Evolutionary conservation across 2,113 vertebrate genomes (phyloP).

Genomic region (Leptobrachium leishanense): DNA sequence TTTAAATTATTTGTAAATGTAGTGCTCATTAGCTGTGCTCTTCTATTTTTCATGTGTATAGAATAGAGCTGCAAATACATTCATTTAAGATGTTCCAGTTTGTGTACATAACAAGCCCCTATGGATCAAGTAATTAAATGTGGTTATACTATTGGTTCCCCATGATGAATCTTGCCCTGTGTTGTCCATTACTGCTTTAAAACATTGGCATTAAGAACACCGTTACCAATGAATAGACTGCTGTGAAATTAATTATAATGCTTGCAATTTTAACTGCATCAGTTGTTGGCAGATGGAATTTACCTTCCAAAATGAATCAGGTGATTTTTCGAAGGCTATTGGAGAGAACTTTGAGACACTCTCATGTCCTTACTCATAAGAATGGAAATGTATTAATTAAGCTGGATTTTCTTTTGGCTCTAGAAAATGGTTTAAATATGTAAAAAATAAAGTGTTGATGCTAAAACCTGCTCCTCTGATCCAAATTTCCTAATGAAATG

Average conservation of each 20-base stretch:
- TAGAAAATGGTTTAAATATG: too few relatives aligned
- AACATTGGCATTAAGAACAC: slow-evolving; percentile 26
- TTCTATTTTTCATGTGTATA: too few relatives aligned
- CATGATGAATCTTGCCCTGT: slow-evolving; percentile 11
- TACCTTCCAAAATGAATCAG: neutral
- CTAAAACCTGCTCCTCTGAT: too few relatives aligned
- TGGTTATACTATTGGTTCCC: slow-evolving; percentile 20
- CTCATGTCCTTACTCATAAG: neutral
- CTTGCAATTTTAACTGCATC: slow-evolving; percentile 28
- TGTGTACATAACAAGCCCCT: slow-evolving; percentile 30
- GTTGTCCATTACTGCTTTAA: slow-evolving; percentile 30
- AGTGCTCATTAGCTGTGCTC: too few relatives aligned
- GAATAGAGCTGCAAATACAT: neutral
- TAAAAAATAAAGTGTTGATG: too few relatives aligned
- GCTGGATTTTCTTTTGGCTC: too few relatives aligned
- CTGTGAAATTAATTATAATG: slow-evolving; percentile 43
- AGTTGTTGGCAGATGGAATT: slow-evolving; percentile 15
- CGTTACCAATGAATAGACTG: slow-evolving; percentile 24
- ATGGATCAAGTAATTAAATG: slow-evolving; percentile 39
- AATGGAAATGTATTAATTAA: too few relatives aligned
- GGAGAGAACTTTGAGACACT: slow-evolving; percentile 7
- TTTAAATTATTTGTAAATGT: too few relatives aligned
- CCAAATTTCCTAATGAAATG: too few relatives aligned
- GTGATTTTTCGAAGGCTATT: slow-evolving; percentile 1
- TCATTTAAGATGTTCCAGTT: slow-evolving; percentile 19